Conservation (phyloP, 2,888 invertebrate genomes). For the Emmelina monodactyla region DNA sequence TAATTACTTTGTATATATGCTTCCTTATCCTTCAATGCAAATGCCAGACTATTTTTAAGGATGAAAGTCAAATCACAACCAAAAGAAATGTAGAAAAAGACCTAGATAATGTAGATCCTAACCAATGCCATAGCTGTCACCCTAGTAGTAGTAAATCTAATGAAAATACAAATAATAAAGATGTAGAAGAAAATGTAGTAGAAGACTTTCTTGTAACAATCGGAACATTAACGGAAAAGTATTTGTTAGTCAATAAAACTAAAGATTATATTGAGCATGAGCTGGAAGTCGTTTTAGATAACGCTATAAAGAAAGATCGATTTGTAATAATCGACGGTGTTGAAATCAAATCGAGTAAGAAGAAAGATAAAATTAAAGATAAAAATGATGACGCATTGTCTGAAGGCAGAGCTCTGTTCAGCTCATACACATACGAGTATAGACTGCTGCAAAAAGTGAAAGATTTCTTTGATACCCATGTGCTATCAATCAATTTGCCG, state of each 20-base stretch:
- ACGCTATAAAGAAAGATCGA: slow-evolving; percentile 58
- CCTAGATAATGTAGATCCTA: slow-evolving; percentile 45
- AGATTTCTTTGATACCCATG: slow-evolving; percentile 67
- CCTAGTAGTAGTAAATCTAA: slow-evolving; percentile 33
- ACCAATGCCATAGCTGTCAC: slow-evolving; percentile 55
- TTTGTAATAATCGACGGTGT: slow-evolving; percentile 68
- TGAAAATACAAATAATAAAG: slow-evolving; percentile 18
- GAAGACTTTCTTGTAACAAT: slow-evolving; percentile 35
- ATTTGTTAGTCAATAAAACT: slow-evolving; percentile 40
- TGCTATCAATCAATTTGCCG: slow-evolving; percentile 71
- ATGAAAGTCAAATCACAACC: slow-evolving; percentile 37
- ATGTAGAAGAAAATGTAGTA: slow-evolving; percentile 22
- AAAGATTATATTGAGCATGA: slow-evolving; percentile 48
- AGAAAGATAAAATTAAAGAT: slow-evolving; percentile 14
- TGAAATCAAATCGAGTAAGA: slow-evolving; percentile 43
- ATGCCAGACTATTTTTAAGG: slow-evolving; percentile 30
- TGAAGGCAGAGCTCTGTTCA: slow-evolving; percentile 42
- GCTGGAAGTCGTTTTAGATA: slow-evolving; percentile 65
- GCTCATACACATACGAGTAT: slow-evolving; percentile 52
- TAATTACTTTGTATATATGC: slow-evolving; percentile 36
- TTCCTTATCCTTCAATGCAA: slow-evolving; percentile 29
- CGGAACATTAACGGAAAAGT: slow-evolving; percentile 32
- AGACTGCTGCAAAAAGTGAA: slow-evolving; percentile 67
- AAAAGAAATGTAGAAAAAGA: slow-evolving; percentile 34
- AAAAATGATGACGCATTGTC: slow-evolving; percentile 12